Percentiles rank a stretch among this genome's conserved stretches.
Conservation (phyloP, 2,113 vertebrate genomes). For the Cephalopterus ornatus region DNA sequence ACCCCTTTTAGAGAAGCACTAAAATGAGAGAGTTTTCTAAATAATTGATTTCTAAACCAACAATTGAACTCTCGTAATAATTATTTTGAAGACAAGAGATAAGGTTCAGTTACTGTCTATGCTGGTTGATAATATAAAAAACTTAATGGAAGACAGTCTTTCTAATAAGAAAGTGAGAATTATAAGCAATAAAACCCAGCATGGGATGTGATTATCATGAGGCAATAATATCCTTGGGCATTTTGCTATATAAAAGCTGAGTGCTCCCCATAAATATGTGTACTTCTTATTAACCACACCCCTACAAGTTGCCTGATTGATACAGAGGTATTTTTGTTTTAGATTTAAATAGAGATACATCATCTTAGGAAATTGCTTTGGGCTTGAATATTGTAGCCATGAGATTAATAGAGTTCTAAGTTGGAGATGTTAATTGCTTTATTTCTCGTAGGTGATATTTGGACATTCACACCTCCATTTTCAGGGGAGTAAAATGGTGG, state of each 20-base stretch:
- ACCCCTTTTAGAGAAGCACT: neutral
- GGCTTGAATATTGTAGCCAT: neutral
- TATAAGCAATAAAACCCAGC: constrained; percentile 44
- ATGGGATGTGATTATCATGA: constrained; percentile 10
- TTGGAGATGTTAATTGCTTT: neutral
- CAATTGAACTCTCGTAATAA: constrained; percentile 22
- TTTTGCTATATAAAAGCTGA: neutral
- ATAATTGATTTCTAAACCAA: constrained; percentile 37
- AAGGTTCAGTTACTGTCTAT: constrained; percentile 36
- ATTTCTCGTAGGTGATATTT: neutral
- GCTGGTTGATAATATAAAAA: constrained; percentile 46
- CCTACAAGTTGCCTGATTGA: neutral
- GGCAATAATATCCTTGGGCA: constrained; percentile 30
- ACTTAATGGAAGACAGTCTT: constrained; percentile 33
- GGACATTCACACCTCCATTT: neutral
- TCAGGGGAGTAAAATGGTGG: neutral
- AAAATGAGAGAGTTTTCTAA: constrained; percentile 21
- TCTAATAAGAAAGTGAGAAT: constrained; percentile 51
- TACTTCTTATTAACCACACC: constrained; percentile 30
- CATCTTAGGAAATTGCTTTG: constrained; percentile 19
- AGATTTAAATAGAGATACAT: constrained; percentile 23
- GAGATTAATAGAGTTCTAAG: neutral
- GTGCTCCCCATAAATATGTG: neutral
- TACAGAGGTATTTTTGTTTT: neutral
- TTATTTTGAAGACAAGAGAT: constrained; percentile 24